Conservation (phyloP, 2,113 vertebrate species). For the Nerophis ophidion region DNA sequence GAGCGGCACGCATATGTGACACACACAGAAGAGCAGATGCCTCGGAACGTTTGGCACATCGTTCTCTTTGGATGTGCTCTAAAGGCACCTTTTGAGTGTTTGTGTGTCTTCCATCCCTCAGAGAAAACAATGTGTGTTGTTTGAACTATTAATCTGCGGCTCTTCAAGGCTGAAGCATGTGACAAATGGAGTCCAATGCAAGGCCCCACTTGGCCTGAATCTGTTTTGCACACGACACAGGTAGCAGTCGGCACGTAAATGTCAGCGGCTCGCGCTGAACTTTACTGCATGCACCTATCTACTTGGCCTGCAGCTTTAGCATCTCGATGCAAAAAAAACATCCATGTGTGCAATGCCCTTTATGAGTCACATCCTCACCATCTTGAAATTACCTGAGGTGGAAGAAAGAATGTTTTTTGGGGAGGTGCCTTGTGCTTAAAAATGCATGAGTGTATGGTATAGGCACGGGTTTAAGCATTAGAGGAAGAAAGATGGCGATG, state of each 20-base stretch:
- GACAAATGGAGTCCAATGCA: conserved; percentile 34
- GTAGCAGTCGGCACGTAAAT: conserved; percentile 44
- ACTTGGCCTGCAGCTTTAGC: conserved; percentile 36
- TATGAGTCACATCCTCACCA: conserved; percentile 23
- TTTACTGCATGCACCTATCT: conserved; percentile 51
- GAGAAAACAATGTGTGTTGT: conserved; percentile 34
- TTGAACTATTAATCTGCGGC: conserved; percentile 55
- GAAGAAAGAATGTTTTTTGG: neutral
- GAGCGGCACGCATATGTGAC: neutral
- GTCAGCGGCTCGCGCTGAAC: conserved; percentile 36
- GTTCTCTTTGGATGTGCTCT: conserved; percentile 38
- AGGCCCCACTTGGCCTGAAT: conserved; percentile 1
- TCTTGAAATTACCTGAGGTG: conserved; percentile 19
- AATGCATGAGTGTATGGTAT: conserved; percentile 1
- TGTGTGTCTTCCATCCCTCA: conserved; percentile 40
- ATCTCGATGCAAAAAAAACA: conserved; percentile 35
- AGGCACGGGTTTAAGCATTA: conserved; percentile 10
- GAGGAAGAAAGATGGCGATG: conserved; percentile 17
- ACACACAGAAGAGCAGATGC: neutral
- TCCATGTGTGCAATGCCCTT: conserved; percentile 26
- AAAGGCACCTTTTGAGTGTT: conserved; percentile 17
- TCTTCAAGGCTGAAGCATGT: conserved; percentile 53
- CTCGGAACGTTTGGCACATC: conserved; percentile 13
- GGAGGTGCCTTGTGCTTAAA: neutral
- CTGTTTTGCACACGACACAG: conserved; percentile 11